phyloP scores from a whole-genome alignment of 2,888 invertebrate genomes.

The Eulithis testata region DNA sequence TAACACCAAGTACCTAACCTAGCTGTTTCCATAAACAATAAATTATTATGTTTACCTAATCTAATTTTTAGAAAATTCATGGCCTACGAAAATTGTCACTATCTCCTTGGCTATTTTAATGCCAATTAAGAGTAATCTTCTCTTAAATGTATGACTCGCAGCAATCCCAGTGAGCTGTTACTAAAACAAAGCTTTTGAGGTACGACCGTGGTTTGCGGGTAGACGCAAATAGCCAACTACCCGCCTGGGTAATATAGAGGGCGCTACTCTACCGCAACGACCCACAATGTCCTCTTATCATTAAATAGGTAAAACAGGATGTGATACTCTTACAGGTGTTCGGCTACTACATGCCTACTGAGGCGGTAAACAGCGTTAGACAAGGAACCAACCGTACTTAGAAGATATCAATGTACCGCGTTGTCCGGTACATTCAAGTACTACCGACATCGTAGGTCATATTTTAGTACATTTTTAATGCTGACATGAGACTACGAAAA shows the following conservation, averaged over 20 bases:
- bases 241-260: slow-evolving; percentile 44
- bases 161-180: slow-evolving; percentile 43
- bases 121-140: slow-evolving; percentile 45
- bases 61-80: neutral
- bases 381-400: no score
- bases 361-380: no score
- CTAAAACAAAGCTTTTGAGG: slow-evolving; percentile 52
- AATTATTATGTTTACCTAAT: no score
- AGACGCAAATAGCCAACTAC: slow-evolving; percentile 54
- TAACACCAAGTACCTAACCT: no score
- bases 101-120: slow-evolving; percentile 30
- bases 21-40: no score
- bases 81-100: neutral
- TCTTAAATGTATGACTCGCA: slow-evolving; percentile 39
- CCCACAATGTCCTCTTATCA: slow-evolving; percentile 19
- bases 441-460: no score
- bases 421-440: no score
- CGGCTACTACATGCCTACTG: no score
- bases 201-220: slow-evolving; percentile 43
- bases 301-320: neutral
- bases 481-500: no score
- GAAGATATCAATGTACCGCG: no score
- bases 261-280: slow-evolving; percentile 35
- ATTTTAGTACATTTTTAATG: no score
- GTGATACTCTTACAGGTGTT: neutral